Evolutionary conservation across 2,113 vertebrate genomes (phyloP), one percentile per base, ranked within the genome.

Genomic region (Brachionichthys hirsutus): DNA sequence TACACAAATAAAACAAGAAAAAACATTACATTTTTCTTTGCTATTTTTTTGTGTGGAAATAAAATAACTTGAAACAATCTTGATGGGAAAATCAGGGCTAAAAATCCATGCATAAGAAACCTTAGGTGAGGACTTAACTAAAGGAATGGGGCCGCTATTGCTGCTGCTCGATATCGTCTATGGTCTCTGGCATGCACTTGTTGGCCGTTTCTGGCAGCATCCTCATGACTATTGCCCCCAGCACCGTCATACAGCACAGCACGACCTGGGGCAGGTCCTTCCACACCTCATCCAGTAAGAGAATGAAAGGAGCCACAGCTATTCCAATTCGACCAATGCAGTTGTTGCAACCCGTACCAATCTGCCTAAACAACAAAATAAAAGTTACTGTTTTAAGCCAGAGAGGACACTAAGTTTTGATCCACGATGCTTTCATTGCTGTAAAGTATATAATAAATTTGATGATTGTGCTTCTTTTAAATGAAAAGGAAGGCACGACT

Each of bases 251-350:
- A 6, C 40, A 85, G 70, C 80, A 91, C 54, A 93, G 89, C 18
- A 85, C 46, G 11, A 91, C 42, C 59, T 89, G 88, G 3, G 93
- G 93, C 14, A 95, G 79, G 2, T 78, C 8, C 15, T 42, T 66
- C 93, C 94, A 94, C 15, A 91, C 49, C 11, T 89, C 91, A 0
- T 93, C 92, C 68, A 94, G 76, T 54, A 94, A 72, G 34, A 87
- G 80, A 9, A 89, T 88, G 73, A 94, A n/a, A 10, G 94, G 94
- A 38, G 92, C 83, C 68, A 92, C 42, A 6, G 93, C 91, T 3
- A 91, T 92, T 1, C 92, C 93, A 3, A 93, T 22, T 2, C 92
- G 90, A 68, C 76, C 92, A 75, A 94, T 70, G 57, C 90, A 90
- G 11, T 92, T 87, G 67, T 87, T 88, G 59, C 85, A 90, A 36